phyloP scores from a whole-genome alignment of 1,140 invertebrate genomes.

The Eumaeus atala region DNA sequence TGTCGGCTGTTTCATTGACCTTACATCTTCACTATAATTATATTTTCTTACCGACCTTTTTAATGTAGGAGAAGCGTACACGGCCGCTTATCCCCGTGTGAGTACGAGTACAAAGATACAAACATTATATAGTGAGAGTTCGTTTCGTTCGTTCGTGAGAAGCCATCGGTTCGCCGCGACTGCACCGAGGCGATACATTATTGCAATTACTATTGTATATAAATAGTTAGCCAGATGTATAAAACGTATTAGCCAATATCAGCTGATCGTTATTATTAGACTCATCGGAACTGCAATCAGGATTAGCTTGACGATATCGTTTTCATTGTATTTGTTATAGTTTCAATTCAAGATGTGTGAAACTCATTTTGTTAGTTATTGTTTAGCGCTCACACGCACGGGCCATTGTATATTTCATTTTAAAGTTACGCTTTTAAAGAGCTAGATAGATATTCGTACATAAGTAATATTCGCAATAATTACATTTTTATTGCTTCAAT shows the following conservation, averaged over 20 bases:
- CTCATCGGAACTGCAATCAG: conserved; percentile 66
- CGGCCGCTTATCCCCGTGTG: conserved; percentile 69
- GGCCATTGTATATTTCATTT: conserved; percentile 35
- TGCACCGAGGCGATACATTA: conserved; percentile 61
- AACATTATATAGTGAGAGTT: conserved; percentile 65
- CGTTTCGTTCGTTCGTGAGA: conserved; percentile 70
- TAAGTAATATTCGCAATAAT: conserved; percentile 17
- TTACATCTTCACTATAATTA: conserved; percentile 73
- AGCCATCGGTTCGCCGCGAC: conserved; percentile 72
- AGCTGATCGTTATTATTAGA: conserved; percentile 72
- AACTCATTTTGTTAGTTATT: conserved; percentile 51
- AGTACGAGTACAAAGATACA: conserved; percentile 66
- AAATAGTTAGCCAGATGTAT: conserved; percentile 69
- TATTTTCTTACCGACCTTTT: conserved; percentile 73
- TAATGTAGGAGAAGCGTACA: conserved; percentile 70
- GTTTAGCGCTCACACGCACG: conserved; percentile 43
- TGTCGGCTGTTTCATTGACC: conserved; percentile 64
- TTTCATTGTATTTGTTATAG: conserved; percentile 65
- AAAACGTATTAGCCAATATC: conserved; percentile 64
- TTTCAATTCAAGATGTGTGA: conserved; percentile 50
- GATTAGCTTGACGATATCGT: conserved; percentile 63
- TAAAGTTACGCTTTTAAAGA: conserved; percentile 20
- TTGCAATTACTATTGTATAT: conserved; percentile 65
- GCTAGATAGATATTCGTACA: conserved; percentile 21
- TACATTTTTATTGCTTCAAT: conserved; percentile 17